Conservation (phyloP, 2,797 vertebrate species). For the Heterohyrax brucei region DNA sequence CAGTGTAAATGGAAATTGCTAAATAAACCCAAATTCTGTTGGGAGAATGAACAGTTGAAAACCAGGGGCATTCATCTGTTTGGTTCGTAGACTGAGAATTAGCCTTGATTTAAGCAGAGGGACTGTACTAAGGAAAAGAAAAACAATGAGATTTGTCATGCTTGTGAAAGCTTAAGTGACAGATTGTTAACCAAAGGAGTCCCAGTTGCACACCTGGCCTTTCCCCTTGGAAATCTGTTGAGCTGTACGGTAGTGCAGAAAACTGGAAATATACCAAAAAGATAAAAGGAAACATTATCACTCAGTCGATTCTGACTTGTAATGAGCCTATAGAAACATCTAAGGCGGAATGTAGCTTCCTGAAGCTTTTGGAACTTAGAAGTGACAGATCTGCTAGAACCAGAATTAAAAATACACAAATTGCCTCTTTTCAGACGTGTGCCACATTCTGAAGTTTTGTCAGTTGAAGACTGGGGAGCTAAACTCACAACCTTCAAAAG, state of each 20-base stretch:
- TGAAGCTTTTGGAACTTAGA: background rate
- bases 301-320: too few species aligned
- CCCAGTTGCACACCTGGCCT: background rate
- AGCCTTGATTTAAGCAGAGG: background rate
- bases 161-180: background rate
- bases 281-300: too few species aligned
- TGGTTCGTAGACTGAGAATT: background rate
- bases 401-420: background rate
- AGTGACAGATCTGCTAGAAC: background rate
- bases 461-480: background rate
- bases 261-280: background rate
- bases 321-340: too few species aligned
- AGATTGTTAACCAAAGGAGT: background rate
- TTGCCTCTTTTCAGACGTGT: background rate
- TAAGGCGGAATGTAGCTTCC: background rate
- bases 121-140: background rate
- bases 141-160: background rate
- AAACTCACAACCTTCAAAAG: background rate
- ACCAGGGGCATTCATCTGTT: background rate
- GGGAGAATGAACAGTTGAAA: background rate
- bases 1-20: background rate
- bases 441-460: background rate
- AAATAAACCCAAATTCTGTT: background rate
- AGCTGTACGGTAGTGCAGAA: background rate
- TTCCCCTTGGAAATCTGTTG: background rate